phyloP scores from a whole-genome alignment of 2,888 invertebrate genomes.

The Chrysina gloriosa region DNA sequence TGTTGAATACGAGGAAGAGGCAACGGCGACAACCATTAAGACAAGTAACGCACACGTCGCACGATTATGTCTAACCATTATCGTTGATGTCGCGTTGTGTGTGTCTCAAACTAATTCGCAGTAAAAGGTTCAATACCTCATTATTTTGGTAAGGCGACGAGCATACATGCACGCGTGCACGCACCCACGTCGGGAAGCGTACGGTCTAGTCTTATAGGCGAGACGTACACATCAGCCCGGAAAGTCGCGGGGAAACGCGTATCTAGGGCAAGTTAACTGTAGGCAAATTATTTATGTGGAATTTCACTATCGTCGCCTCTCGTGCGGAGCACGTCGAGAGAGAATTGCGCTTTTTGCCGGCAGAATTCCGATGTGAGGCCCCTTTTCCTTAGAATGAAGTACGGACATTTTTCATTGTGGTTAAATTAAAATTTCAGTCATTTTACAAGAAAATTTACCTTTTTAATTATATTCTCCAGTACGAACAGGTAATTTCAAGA shows the following conservation, averaged over 20 bases:
- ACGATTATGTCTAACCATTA: too few relatives aligned
- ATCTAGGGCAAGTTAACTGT: slow-evolving; percentile 20
- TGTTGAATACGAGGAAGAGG: too few relatives aligned
- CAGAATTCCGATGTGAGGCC: neutral
- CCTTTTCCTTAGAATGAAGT: neutral
- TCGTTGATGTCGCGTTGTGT: too few relatives aligned
- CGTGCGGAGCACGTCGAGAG: neutral
- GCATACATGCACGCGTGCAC: neutral
- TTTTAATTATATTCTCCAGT: too few relatives aligned
- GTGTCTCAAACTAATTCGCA: too few relatives aligned
- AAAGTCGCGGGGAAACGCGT: neutral
- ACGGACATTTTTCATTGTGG: too few relatives aligned
- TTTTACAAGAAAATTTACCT: too few relatives aligned
- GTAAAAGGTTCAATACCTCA: too few relatives aligned
- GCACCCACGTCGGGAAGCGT: neutral
- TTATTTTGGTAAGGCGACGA: neutral
- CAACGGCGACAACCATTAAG: too few relatives aligned
- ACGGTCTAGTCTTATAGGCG: slow-evolving; percentile 2
- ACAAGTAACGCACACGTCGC: too few relatives aligned
- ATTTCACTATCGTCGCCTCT: slow-evolving; percentile 6
- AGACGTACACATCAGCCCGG: neutral
- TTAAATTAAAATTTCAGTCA: too few relatives aligned
- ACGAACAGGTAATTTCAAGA: too few relatives aligned
- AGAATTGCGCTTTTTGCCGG: neutral
- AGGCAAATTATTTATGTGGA: slow-evolving; percentile 14